Base-by-base conservation (phyloP, 2,797 vertebrate genomes). In the Catostomus latipinnis region DNA sequence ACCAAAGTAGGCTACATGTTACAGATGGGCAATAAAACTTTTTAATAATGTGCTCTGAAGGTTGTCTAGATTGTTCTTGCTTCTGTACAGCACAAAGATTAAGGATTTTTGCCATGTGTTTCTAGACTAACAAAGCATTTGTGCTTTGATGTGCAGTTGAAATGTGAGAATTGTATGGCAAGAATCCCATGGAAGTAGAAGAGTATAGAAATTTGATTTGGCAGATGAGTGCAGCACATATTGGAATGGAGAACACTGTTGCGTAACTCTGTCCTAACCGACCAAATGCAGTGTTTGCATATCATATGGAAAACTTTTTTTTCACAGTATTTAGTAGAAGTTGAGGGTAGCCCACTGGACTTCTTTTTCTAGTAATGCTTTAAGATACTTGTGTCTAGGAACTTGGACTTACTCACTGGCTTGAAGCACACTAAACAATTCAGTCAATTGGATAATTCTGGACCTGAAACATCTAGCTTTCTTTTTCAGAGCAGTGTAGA, bases 151-250 rank as follows among this genome's bases (percentile, higher is more conserved):
- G 49, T 14, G 18, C 57, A 6, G 48, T 56, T 53, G 8, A 71
- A 63, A 49, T 63, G 57, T 71, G 49, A 63, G 34, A 48, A 63
- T 56, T 14, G 62, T 50, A 68, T 68, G 74, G 60, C 60, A 66
- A 43, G 52, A 66, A 66, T 79, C 16, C 16, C 60, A 50, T 66
- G 8, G 16, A 65, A 57, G 77, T 45, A 72, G 45, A 16, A 62
- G 70, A 57, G 60, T 57, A 79, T 48, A 66, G 69, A 72, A 79
- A 63, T 71, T 63, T 49, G 12, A n/a, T 65, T 48, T 56, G 52
- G 22, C 58, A 62, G 57, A 72, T 12, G 9, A 46, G 62, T 65
- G 12, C 58, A 57, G 45, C 45, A 34, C 52, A 57, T 58, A 50
- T 5, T 63, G 69, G 16, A 65, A 71, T 54, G 49, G 34, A 71